A percentile compares a stretch with the other conserved stretches of the same genome.
phyloP scores from a whole-genome alignment of 1,140 invertebrate genomes.

The Zaprionus ghesquierei region DNA sequence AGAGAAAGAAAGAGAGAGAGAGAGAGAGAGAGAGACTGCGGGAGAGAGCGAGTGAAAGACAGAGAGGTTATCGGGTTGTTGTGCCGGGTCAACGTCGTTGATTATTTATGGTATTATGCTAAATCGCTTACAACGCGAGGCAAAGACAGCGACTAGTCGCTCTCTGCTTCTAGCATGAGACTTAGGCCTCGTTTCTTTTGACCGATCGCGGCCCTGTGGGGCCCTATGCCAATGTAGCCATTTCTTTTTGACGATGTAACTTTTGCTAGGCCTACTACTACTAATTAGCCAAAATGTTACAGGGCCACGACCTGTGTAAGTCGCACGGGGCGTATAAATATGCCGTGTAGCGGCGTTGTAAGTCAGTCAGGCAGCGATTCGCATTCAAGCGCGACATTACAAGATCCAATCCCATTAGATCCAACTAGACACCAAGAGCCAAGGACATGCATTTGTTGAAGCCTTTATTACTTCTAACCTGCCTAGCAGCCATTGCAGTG shows the following conservation, averaged over 20 bases:
- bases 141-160: not conserved
- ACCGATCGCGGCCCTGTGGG: not conserved
- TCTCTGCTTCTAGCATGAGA: not conserved
- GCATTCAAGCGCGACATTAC: slow-evolving; percentile 45
- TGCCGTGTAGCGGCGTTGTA: slow-evolving; percentile 40
- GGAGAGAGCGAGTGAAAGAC: not conserved
- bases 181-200: slow-evolving; percentile 25
- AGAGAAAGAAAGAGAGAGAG: not conserved
- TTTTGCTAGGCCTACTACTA: slow-evolving; percentile 36
- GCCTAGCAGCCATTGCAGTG: slow-evolving; percentile 49
- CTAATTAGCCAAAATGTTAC: slow-evolving; percentile 31
- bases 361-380: slow-evolving; percentile 63
- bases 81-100: slow-evolving; percentile 31
- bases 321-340: slow-evolving; percentile 59
- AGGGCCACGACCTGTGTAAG: slow-evolving; percentile 23
- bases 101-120: slow-evolving; percentile 74
- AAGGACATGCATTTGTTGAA: slow-evolving; percentile 58
- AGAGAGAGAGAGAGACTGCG: not conserved
- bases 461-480: slow-evolving; percentile 52
- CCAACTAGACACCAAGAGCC: not conserved
- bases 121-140: slow-evolving; percentile 51
- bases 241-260: slow-evolving; percentile 26
- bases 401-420: not conserved
- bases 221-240: not conserved
- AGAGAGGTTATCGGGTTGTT: slow-evolving; percentile 34